phyloP scores from a whole-genome alignment of 2,797 vertebrate genomes.

The Cossypha dichroa region DNA sequence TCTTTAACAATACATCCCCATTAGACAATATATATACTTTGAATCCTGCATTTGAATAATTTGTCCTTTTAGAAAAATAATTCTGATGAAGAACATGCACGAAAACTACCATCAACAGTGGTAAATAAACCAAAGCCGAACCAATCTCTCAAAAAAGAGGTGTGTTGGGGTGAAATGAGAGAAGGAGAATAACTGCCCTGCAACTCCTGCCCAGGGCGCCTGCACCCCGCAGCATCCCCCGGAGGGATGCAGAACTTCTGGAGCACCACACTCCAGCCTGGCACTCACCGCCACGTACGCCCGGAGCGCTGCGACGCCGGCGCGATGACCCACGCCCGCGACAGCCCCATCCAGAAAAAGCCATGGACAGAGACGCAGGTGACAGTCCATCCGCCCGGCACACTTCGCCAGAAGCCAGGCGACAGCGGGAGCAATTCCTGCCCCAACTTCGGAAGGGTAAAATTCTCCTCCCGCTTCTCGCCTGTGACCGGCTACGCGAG shows the following conservation, averaged over 20 bases:
- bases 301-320: background rate
- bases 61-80: background rate
- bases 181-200: conserved; percentile 27
- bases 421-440: background rate
- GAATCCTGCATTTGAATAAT: background rate
- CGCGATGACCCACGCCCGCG: background rate
- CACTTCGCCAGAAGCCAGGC: background rate
- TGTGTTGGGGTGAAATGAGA: background rate
- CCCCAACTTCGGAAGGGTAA: background rate
- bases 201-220: background rate
- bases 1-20: background rate
- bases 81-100: background rate
- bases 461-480: background rate
- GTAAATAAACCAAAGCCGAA: conserved; percentile 25
- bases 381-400: background rate
- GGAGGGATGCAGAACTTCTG: conserved; percentile 57
- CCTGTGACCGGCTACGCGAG: background rate
- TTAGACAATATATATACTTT: background rate
- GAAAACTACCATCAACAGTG: conserved; percentile 13
- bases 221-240: conserved; percentile 26
- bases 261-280: conserved; percentile 42
- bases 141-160: background rate
- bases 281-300: conserved; percentile 44
- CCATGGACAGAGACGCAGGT: conserved; percentile 16
- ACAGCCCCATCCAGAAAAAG: background rate